Evolutionary conservation across 1,140 invertebrate genomes (phyloP), one percentile per base, ranked within the genome.

Genomic region (Muscidifurax raptorellus): DNA sequence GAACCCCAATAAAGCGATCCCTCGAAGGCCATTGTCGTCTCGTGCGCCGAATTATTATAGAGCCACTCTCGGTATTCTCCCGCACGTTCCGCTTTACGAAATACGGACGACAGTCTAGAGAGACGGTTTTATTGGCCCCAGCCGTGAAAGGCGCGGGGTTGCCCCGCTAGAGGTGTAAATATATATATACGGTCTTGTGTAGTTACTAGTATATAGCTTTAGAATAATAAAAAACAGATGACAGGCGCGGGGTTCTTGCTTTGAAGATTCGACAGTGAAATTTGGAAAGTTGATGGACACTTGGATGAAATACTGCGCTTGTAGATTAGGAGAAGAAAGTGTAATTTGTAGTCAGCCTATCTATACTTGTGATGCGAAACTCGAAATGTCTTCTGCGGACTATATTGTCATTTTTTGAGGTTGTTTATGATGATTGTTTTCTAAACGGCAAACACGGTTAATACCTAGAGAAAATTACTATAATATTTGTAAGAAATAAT

Each of bases 1-100:
- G 74, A 25, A 13, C 40, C 13, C 74, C 40, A 40, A 76, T 76
- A 76, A 76, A 76, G 5, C 40, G 74, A 76, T 78, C 64, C 59
- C 66, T 71, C 10, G 32, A n/a, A n/a, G n/a, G 10, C 36, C 22
- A 44, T 47, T 69, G 27, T 30, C 79, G 7, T 22, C 15, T n/a
- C 25, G 7, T 69, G 28, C 67, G 28, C 52, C 18, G 64, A 22
- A 44, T 71, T 72, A 32, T 72, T 72, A n/a, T n/a, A 81, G 40
- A 71, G 22, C 71, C 47, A 40, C 47, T 27, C 80, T 32, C 10
- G 44, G 30, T n/a, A 66, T 66, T 59, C 69, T 82, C 18, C 27
- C n/a, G n/a, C 44, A 82, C 80, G 67, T 81, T 30, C 36, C 28
- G 18, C 32, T 44, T 22, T 22, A n/a, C 52, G 52, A 18, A 6